Base-by-base conservation (phyloP, 64 coral and sea anemone genomes). In the Montipora cactus region DNA sequence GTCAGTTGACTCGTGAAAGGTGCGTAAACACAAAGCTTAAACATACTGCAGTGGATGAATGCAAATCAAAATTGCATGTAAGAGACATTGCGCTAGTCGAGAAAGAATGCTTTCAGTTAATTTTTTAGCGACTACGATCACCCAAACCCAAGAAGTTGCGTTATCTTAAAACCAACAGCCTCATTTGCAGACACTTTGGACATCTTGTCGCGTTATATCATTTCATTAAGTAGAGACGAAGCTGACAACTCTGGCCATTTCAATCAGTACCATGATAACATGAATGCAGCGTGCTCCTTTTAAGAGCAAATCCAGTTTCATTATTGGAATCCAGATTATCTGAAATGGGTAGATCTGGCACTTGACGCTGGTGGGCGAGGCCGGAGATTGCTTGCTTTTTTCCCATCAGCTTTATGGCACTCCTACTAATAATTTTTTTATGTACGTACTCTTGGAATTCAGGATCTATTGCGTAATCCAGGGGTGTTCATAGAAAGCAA, bases 381-480 rank as follows among this genome's bases (percentile, higher is more conserved):
- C 28, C 28, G 28, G 28, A 37, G 28, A 37, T 37, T 37, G 28
- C 28, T 37, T 37, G 28, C 28, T 37, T 37, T 37, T 37, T 37
- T 37, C 28, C 28, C 28, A 37, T 37, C 28, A 37, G 28, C 28
- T 37, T 37, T 37, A 37, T 37, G 28, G 28, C 28, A 37, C 28
- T 37, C 28, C 1, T 37, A 37, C 1, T 37, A 37, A 37, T 37
- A 37, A 37, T 37, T 91, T 49, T 49, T 74, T 58, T 55, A 91
- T 67, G 80, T 83, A 64, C 44, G 89, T 20, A n/a, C 16, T 47
- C 72, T 82, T 44, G 89, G 61, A 80, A 50, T 80, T 91, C 62
- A 83, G 53, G 61, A 91, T 91, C 52, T 91, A 64, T 16, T 74
- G 58, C 78, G 51, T 74, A 44, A 91, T 47, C 89, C 89, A 83